These are phyloP conservation scores for Odontothrips loti DNA, from an alignment of 2,888 invertebrate genomes.

Conservation along the genomic window DNA sequence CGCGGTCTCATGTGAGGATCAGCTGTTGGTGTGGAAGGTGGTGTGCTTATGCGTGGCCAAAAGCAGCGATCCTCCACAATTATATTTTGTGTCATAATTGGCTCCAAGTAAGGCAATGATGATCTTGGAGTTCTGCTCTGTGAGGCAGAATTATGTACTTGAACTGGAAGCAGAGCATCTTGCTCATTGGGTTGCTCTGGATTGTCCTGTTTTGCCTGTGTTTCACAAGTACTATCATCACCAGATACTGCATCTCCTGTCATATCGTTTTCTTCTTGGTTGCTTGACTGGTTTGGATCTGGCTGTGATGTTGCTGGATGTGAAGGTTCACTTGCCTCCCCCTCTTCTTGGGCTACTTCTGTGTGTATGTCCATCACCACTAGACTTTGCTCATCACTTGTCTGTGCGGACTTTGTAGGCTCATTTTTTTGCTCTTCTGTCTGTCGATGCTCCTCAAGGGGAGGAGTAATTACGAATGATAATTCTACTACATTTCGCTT, in stretches of 20 bases:
- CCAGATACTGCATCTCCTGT: neutral
- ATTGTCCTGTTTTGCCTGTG: too few species aligned
- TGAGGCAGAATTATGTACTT: neutral
- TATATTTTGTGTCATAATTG: neutral
- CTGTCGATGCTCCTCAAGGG: neutral
- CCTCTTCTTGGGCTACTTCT: neutral
- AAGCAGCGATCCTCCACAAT: neutral
- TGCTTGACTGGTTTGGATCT: neutral
- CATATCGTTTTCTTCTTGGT: neutral
- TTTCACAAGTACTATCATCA: too few species aligned
- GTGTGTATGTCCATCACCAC: neutral
- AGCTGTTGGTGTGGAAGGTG: neutral
- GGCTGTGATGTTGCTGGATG: too few species aligned
- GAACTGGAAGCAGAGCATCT: neutral
- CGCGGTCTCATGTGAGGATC: constrained; percentile 5
- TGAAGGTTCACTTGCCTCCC: neutral
- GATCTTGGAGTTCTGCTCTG: neutral
- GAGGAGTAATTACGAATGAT: neutral
- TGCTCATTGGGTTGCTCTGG: neutral
- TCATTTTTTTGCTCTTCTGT: neutral
- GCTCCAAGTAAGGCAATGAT: constrained; percentile 40
- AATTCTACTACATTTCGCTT: neutral
- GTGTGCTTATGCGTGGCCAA: neutral
- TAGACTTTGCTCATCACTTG: neutral
- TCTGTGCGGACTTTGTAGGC: neutral